Base-by-base conservation (phyloP, 2,888 invertebrate genomes). In the Drosophila greeni region DNA sequence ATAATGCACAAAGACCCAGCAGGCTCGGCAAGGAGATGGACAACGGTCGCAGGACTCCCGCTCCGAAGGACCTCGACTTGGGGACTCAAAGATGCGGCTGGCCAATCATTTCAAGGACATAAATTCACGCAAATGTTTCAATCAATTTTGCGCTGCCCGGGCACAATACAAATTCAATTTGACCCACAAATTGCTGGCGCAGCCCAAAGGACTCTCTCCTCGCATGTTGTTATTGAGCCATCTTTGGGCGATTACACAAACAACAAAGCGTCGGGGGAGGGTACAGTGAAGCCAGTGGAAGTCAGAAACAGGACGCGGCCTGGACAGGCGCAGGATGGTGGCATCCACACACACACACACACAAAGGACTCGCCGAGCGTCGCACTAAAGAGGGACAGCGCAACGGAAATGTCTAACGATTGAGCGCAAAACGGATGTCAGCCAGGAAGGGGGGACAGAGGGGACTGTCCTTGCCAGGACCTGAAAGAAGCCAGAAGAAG, bases 161-260 rank as follows among this genome's bases (percentile, higher is more conserved):
- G 78, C 82, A 78, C 79, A 81, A 79, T 81, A 79, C 82, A 82
- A 79, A 79, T 78, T 83, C 84, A 79, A 79, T 79, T 79, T 83
- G 76, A 83, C 79, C 82, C 79, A 83, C 84, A 79, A 78, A 83
- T 83, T 81, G 72, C 76, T 75, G 70, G 76, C 79, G 31, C 70
- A 69, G 69, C 64, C 65, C 73, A 58, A 70, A 73, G 64, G 71
- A 51, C 51, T 45, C 39, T 61, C 60, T 48, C 51, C 42, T 39
- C 57, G 57, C 73, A 72, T 75, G 75, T 82, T 81, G 79, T 76
- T 82, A 78, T 80, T 80, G 84, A 78, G 79, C 74, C 80, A 78
- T 81, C 84, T 76, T 82, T 75, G 71, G 78, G 68, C 74, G 82
- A 79, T 78, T 83, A 80, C 79, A 82, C 65, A 82, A 79, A 74